Evolutionary conservation across 2,888 invertebrate species (phyloP).

Genomic region (Caenorhabditis sulstoni): DNA sequence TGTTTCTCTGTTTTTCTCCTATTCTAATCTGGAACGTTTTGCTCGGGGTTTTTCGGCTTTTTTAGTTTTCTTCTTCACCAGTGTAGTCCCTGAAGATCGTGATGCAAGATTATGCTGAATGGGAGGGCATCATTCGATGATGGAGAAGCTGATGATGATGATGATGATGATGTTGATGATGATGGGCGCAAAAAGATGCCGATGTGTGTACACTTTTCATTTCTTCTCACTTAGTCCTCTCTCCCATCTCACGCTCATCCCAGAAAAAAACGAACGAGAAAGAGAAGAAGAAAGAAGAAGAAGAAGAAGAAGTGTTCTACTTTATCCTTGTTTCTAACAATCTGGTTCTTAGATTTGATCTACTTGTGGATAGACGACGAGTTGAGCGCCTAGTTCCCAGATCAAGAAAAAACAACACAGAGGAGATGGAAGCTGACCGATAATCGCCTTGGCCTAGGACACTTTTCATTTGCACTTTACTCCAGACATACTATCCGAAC

Average conservation of each 20-base stretch:
- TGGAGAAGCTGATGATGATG: conserved; percentile 7
- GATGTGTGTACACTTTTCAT: conserved; percentile 48
- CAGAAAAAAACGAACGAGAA: conserved; percentile 18
- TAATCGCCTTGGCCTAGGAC: conserved; percentile 27
- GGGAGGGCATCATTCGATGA: conserved; percentile 26
- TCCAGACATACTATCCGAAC: not conserved
- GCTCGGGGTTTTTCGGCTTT: not conserved
- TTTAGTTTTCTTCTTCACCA: no score
- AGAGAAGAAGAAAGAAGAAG: conserved; percentile 28
- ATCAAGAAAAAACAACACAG: no score
- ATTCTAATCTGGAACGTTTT: not conserved
- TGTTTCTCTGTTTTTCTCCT: not conserved
- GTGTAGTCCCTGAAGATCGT: conserved; percentile 30
- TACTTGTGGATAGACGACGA: conserved; percentile 14
- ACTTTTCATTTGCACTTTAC: conserved; percentile 4
- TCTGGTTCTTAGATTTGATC: conserved; percentile 49
- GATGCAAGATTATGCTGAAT: conserved; percentile 28
- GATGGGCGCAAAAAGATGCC: conserved; percentile 41
- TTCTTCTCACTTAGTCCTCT: conserved; percentile 20
- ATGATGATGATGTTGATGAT: conserved; percentile 17
- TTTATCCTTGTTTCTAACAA: conserved; percentile 26
- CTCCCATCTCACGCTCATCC: not conserved
- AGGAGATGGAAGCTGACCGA: conserved; percentile 2
- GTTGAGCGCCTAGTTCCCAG: not conserved
- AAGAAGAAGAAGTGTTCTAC: conserved; percentile 50